Conservation (phyloP, 2,797 vertebrate genomes). For the Podarcis lilfordi region DNA sequence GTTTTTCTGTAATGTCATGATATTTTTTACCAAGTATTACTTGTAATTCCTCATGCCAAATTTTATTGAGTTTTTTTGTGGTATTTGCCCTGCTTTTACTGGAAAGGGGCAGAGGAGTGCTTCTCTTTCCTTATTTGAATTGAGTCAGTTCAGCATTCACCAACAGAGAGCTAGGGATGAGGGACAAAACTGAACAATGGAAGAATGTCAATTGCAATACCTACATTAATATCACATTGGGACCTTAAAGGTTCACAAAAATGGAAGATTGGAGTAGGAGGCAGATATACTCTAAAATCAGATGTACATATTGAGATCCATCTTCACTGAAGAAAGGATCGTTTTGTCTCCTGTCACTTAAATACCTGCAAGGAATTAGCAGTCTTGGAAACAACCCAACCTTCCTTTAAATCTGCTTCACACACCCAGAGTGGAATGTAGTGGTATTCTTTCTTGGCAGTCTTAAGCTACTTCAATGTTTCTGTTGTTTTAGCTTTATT, state of each 20-base stretch:
- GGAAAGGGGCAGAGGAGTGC: not conserved
- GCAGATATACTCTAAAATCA: not conserved
- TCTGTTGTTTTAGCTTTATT: not conserved
- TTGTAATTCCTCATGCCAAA: not conserved
- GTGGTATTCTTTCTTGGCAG: slow-evolving; percentile 21
- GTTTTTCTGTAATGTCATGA: not conserved
- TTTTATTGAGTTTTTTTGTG: too few species aligned
- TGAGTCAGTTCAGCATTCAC: not conserved
- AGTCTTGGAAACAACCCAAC: slow-evolving; percentile 43
- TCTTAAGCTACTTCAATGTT: not conserved
- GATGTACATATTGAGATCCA: accelerated
- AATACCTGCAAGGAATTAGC: not conserved
- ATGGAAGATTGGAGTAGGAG: not conserved
- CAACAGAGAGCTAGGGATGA: not conserved
- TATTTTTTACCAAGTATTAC: not conserved
- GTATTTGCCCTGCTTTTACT: not conserved
- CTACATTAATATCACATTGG: not conserved
- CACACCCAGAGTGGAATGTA: not conserved
- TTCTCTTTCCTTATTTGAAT: not conserved
- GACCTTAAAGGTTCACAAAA: not conserved
- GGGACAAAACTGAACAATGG: not conserved
- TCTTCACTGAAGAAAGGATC: not conserved
- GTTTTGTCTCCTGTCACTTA: not conserved
- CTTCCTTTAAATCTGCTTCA: slow-evolving; percentile 49
- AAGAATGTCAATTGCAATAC: not conserved